Base-by-base conservation (phyloP, 2,797 vertebrate genomes). In the Poeciliopsis presidionis region DNA sequence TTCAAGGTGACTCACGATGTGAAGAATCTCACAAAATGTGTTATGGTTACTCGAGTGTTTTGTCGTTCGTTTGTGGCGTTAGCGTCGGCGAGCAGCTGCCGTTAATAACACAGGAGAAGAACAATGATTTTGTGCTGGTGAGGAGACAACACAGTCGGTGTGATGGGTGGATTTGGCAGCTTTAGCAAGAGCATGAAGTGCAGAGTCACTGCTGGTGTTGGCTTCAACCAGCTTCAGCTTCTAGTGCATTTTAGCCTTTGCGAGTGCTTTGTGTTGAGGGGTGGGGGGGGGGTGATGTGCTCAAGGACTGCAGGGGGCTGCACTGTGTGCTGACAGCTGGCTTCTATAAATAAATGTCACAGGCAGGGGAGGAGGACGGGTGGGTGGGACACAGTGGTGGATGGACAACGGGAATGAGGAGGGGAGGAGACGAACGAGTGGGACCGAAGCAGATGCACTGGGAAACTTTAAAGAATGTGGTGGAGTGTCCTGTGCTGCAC, bases 311-410 rank as follows among this genome's bases (percentile, higher is more conserved):
- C 53, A 41, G 9, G 76, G 59, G 80, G 82, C 41, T 76, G 76
- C 83, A 81, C 81, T 85, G 74, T 91, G 89, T 85, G 86, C 83
- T 88, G 93, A 93, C 92, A 94, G 91, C 91, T 94, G 94, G 91
- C 90, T 90, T 93, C 93, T 94, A 94, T 91, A 93, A 94, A 95
- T 94, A 94, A 92, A 92, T 87, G 80, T 88, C 28, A 75, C 90
- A 89, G 87, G 84, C 83, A 71, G 87, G 91, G 70, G 88, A 74
- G 78, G 77, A 76, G 74, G 51, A 53, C 51, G 20, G 7, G 51
- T 53, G 51, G 22, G 51, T 9, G 22, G 81, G 77, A 28, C 33
- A 18, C 46, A 55, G 33, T 78, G 76, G 70, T 74, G 80, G 47
- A 76, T 67, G 79, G 79, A 72, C 63, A 77, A 46, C 47, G 61